Base-by-base conservation (phyloP, 2,113 vertebrate species). In the Scophthalmus maximus region DNA sequence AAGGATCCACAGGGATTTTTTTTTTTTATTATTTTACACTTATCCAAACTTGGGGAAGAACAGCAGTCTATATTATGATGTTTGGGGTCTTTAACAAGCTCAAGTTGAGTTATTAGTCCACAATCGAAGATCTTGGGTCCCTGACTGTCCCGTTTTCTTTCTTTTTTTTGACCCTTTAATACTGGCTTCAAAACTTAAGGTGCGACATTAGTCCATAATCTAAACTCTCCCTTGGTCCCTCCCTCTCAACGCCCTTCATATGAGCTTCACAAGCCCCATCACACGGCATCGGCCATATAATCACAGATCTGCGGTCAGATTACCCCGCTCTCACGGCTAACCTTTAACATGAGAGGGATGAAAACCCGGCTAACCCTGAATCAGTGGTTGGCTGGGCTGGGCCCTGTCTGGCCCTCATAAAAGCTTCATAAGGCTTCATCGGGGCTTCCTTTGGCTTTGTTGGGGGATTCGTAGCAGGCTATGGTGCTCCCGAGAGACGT, bases 391-490 rank as follows among this genome's bases (percentile, higher is more conserved):
- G 85, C 85, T 67, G 64, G 83, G 82, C 85, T 58, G 80, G 85
- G 88, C 68, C 82, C 78, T 79, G 85, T 80, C 84, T 53, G 81
- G 83, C 83, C 87, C 84, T 87, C 86, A 89, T 87, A 86, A 88
- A 88, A 90, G 89, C 89, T 86, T 90, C 91, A 89, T 86, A 87
- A 79, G 87, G 88, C 85, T 91, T 89, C 87, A 85, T 79, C 71
- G 61, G 82, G 86, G 90, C 88, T 92, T 92, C 83, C 84, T 90
- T 88, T 88, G 84, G 91, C 88, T 91, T 92, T 91, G 89, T 90
- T 89, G 89, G 80, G 73, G 88, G 89, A 92, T 92, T 92, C 82
- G 53, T 76, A 87, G 87, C 46, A 34, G 81, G 87, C 84, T 89
- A 61, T 87, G 87, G 84, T 85, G 81, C 73, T 91, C 89, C 84